These are phyloP conservation scores for Pollicipes pollicipes DNA, from an alignment of 1,140 invertebrate genomes.

Conservation along the genomic window DNA sequence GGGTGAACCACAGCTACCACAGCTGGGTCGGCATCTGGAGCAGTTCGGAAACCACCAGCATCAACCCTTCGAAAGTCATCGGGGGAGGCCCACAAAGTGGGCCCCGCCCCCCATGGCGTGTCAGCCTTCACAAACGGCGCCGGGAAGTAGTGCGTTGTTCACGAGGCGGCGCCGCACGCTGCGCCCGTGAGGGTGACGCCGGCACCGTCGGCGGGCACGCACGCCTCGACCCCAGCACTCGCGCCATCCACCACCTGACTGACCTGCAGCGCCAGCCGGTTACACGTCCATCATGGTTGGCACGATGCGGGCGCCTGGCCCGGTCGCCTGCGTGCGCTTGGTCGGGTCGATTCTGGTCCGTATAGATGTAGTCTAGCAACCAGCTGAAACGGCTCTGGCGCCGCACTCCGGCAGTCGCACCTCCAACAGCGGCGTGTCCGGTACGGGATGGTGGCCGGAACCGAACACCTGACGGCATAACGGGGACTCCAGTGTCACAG, in stretches of 20 bases:
- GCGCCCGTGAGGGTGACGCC: too few relatives aligned
- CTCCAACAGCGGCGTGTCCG: slow-evolving; percentile 42
- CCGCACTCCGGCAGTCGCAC: slow-evolving; percentile 60
- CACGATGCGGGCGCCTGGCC: slow-evolving; percentile 42
- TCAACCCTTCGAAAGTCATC: too few relatives aligned
- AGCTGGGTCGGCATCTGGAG: too few relatives aligned
- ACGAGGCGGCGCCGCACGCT: too few relatives aligned
- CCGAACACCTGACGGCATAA: slow-evolving; percentile 21
- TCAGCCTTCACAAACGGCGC: too few relatives aligned
- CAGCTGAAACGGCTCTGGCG: slow-evolving; percentile 78
- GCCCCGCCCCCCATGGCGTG: too few relatives aligned
- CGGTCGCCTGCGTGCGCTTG: slow-evolving; percentile 32
- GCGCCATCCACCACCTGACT: slow-evolving; percentile 6
- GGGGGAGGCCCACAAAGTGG: too few relatives aligned
- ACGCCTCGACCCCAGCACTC: too few relatives aligned
- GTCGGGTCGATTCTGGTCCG: slow-evolving; percentile 79
- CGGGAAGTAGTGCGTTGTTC: too few relatives aligned
- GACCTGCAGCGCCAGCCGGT: slow-evolving; percentile 53
- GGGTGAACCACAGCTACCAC: too few relatives aligned
- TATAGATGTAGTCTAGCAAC: slow-evolving; percentile 90
- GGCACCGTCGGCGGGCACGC: too few relatives aligned
- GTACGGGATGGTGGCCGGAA: slow-evolving; percentile 28
- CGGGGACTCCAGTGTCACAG: slow-evolving; percentile 34
- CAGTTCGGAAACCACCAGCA: too few relatives aligned
- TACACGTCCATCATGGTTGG: slow-evolving; percentile 88